phyloP scores from a whole-genome alignment of 2,797 vertebrate genomes.

The Lophius americanus region DNA sequence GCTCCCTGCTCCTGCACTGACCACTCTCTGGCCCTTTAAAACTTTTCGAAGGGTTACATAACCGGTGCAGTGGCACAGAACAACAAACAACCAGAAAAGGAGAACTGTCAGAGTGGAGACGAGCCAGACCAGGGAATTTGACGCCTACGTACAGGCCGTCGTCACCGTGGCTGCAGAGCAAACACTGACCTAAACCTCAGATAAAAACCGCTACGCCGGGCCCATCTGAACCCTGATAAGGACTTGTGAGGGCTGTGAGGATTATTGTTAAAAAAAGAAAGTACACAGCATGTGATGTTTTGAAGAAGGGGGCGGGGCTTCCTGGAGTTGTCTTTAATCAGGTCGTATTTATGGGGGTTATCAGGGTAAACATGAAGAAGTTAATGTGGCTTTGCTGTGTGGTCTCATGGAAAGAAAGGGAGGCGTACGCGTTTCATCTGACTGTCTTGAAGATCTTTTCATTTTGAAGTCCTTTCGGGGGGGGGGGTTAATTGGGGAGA shows the following conservation, averaged over 20 bases:
- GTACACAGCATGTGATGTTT: slow-evolving; percentile 50
- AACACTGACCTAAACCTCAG: slow-evolving; percentile 48
- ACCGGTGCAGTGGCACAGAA: slow-evolving; percentile 75
- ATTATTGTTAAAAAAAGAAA: slow-evolving; percentile 60
- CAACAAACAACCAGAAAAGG: slow-evolving; percentile 76
- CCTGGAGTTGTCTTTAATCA: slow-evolving; percentile 40
- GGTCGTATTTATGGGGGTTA: slow-evolving; percentile 36
- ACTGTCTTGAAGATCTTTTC: too few species aligned
- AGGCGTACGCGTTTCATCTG: too few species aligned
- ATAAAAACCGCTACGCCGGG: slow-evolving; percentile 12
- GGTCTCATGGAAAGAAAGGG: too few species aligned
- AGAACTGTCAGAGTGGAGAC: slow-evolving; percentile 64
- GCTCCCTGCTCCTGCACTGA: slow-evolving; percentile 31
- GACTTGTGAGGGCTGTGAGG: slow-evolving; percentile 22
- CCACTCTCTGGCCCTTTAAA: slow-evolving; percentile 76
- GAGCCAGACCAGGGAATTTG: slow-evolving; percentile 73
- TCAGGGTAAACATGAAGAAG: slow-evolving; percentile 41
- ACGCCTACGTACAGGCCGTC: slow-evolving; percentile 69
- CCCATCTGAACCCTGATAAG: slow-evolving; percentile 60
- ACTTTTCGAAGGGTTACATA: slow-evolving; percentile 84
- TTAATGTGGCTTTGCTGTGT: slow-evolving; percentile 14
- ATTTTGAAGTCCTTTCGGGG: slow-evolving; percentile 7
- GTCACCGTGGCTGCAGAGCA: slow-evolving; percentile 67
- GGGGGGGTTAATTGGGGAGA: slow-evolving; percentile 18
- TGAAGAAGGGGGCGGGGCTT: slow-evolving; percentile 11